Base-by-base conservation (phyloP, 1,140 invertebrate species). In the Drosophila subpulchrella region DNA sequence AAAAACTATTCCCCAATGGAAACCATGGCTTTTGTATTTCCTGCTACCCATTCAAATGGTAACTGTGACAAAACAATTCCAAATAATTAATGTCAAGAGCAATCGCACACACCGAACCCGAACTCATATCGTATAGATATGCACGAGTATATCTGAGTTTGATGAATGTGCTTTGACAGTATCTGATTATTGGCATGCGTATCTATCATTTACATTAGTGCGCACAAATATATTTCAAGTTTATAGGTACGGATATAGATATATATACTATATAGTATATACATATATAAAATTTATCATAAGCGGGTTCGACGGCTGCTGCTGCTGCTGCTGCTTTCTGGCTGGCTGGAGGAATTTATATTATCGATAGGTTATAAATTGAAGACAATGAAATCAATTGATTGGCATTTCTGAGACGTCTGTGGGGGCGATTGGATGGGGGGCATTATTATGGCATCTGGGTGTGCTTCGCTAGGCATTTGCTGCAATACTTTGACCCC, bases 331-430 rank as follows among this genome's bases (percentile, higher is more conserved):
- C 41, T 78, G 58, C 46, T 56, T 75, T 66, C 59, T 47, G 78
- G 53, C 50, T 46, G 58, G 56, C 46, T 76, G 67, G 32, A 65
- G 80, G 80, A 89, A 88, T 84, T 89, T 88, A 83, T 86, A 89
- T 90, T 89, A 89, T 89, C 77, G 68, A 90, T 78, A 78, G 76
- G 80, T 89, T 89, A 89, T 89, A 89, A 89, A 89, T 89, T 89
- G 81, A 89, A 89, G 85, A 89, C 84, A 89, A 89, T 89, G 85
- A 89, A 89, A 81, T 89, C 84, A 89, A 89, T 89, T 89, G 84
- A 89, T 89, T 89, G 84, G 77, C 84, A 81, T 89, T 78, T 89
- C 62, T 78, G 56, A 77, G 57, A 46, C 57, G 55, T 58, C 60
- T 74, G 63, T 39, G 51, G 53, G 55, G 56, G 27, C 32, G 12